Conservation (phyloP, 2,888 invertebrate species). For the Synergus umbraculus region DNA sequence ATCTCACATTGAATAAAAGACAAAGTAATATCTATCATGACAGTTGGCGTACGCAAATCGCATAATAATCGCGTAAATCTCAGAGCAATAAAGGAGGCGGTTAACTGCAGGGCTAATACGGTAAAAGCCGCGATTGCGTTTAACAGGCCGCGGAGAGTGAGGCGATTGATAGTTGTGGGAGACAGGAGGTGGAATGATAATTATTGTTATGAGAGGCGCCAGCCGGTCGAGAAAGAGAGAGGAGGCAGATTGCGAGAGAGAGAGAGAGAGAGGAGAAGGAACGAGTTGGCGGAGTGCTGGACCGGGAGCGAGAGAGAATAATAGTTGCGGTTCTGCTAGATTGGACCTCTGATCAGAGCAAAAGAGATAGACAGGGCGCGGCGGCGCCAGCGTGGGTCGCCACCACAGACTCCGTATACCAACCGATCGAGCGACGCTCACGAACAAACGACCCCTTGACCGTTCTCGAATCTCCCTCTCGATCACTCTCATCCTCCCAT, state of each 20-base stretch:
- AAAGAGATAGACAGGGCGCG: constrained; percentile 59
- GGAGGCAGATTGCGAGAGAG: constrained; percentile 49
- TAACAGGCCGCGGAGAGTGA: constrained; percentile 3
- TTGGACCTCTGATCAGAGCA: constrained; percentile 44
- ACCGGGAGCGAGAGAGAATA: constrained; percentile 46
- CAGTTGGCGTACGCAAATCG: not conserved
- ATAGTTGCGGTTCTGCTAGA: constrained; percentile 44
- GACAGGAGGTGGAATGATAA: constrained; percentile 64
- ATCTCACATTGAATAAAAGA: not conserved
- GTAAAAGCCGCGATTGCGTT: constrained; percentile 35
- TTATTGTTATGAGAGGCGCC: constrained; percentile 71
- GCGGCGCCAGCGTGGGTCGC: constrained; percentile 76
- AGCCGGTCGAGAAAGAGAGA: constrained; percentile 60
- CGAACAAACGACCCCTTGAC: constrained; percentile 64
- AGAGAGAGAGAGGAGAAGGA: constrained; percentile 44
- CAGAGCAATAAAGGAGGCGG: not conserved
- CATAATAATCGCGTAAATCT: constrained; percentile 30
- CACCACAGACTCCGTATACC: constrained; percentile 59
- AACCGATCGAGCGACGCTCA: constrained; percentile 54
- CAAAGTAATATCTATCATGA: not conserved
- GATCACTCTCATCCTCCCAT: constrained; percentile 39
- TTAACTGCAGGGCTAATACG: constrained; percentile 32
- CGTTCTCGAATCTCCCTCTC: constrained; percentile 48
- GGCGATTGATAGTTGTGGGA: constrained; percentile 43
- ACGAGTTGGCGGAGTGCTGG: constrained; percentile 53